Evolutionary conservation across 2,797 vertebrate species (phyloP), one percentile per base, ranked within the genome.

Genomic region (Gallinago nigripennis): DNA sequence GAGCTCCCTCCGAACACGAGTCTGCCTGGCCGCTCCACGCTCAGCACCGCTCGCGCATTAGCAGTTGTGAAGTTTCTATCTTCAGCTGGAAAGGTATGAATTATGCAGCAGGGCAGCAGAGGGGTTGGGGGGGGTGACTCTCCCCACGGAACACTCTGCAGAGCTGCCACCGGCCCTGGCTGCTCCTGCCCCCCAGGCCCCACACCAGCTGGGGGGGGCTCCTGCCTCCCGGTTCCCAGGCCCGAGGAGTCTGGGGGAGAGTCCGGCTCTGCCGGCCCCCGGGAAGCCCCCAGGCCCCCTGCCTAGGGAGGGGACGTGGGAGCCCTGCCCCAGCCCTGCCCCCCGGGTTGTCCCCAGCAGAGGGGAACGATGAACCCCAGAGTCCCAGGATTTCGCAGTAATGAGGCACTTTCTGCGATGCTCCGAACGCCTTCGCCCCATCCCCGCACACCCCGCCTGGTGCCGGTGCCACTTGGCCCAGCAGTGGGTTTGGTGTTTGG

Each of bases 61-160:
- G 85, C 75, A 70, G 90, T 35, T 61, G 78, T 17, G 54, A 84
- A 75, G 85, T 48, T 95, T 97, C 88, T 79, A 87, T 88, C 90
- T 76, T 68, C 72, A 66, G 39, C 87, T 95, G 58, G 79, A 80
- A 93, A 68, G 41, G 60, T 37, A 64, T 86, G 84, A 90, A 82
- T 93, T 92, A 82, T 51, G 88, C 81, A 92, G 54, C 50, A 69
- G 45, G 53, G 78, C 50, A 60, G 58, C 6, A 13, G 69, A 9
- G 2, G 56, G 77, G 73, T 17, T 50, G 50, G 65, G 70, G 35
- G 4, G 45, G 21, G 31, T 15, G 28, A 86, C 35, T 28, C 6
- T 0, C 7, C 11, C 1, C 0, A 45, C 3, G 16, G 60, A 28
- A n/a, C 9, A 8, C 33, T 16, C 25, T 31, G 68, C 20, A 2